phyloP scores from a whole-genome alignment of 2,797 vertebrate genomes.

The Thamnophis elegans region DNA sequence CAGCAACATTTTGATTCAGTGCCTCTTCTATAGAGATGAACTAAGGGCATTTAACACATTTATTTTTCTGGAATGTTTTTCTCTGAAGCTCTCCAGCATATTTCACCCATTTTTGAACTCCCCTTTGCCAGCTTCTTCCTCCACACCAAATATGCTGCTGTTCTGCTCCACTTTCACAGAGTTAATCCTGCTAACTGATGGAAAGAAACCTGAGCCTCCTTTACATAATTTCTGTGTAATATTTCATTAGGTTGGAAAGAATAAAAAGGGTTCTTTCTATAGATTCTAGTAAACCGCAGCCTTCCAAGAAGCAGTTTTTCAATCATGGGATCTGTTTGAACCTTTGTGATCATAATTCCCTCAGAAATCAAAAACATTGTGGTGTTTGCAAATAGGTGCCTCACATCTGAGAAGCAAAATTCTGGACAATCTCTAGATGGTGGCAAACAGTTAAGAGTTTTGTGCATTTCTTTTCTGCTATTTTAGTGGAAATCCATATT shows the following conservation, averaged over 20 bases:
- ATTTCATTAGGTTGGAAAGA: background rate
- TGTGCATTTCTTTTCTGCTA: background rate
- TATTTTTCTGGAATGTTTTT: background rate
- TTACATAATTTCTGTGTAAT: background rate
- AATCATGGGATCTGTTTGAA: constrained; percentile 8
- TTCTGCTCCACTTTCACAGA: background rate
- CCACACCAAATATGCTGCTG: background rate
- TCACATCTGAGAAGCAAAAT: background rate
- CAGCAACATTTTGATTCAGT: background rate
- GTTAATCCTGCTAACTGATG: background rate
- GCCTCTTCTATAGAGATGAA: background rate
- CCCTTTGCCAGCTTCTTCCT: background rate
- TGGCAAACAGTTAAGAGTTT: background rate
- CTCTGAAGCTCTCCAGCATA: background rate
- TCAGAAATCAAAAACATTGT: background rate
- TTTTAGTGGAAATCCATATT: background rate
- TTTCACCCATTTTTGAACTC: background rate
- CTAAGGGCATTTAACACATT: background rate
- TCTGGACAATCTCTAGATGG: background rate
- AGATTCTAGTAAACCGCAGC: constrained; percentile 1
- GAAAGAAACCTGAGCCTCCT: background rate
- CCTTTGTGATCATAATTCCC: background rate
- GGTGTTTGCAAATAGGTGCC: background rate
- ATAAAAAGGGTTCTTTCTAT: constrained; percentile 1
- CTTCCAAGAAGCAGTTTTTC: background rate